A percentile compares a stretch with the other conserved stretches of the same genome.
Conservation (phyloP, 2,888 invertebrate genomes). For the Sminthurinus aureus region DNA sequence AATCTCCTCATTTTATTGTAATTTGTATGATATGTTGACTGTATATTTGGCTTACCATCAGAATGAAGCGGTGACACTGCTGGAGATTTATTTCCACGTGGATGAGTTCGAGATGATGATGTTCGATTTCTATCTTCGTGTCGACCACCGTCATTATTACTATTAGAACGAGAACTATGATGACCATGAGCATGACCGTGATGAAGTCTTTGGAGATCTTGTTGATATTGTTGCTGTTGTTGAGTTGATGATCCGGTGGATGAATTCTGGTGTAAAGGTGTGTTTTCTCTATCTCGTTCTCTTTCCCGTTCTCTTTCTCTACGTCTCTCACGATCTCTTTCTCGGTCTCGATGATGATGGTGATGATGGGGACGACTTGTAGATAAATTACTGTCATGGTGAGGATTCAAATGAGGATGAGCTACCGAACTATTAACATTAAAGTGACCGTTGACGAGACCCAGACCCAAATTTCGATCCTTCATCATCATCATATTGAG, state of each 20-base stretch:
- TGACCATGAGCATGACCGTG: conserved; percentile 34
- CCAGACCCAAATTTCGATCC: conserved; percentile 20
- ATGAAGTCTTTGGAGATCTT: conserved; percentile 35
- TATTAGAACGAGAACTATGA: conserved; percentile 35
- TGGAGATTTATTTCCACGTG: conserved; percentile 54
- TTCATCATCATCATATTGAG: conserved; percentile 49
- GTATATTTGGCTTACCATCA: conserved; percentile 43
- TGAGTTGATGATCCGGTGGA: neutral
- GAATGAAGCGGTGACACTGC: conserved; percentile 47
- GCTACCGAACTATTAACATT: neutral
- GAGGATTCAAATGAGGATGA: neutral
- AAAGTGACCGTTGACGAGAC: conserved; percentile 40
- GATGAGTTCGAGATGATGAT: conserved; percentile 45
- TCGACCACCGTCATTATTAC: conserved; percentile 36
- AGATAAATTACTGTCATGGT: neutral
- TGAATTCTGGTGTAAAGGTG: neutral
- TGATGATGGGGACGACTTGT: neutral
- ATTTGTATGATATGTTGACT: neutral
- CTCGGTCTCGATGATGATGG: neutral
- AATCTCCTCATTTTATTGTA: neutral
- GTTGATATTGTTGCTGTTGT: conserved; percentile 42
- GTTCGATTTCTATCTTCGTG: conserved; percentile 26
- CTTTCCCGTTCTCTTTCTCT: neutral
- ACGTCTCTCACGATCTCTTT: too few species aligned
- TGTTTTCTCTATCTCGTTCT: neutral